Base-by-base conservation (phyloP, 2,888 invertebrate species). In the Nemotelus pantherinus region DNA sequence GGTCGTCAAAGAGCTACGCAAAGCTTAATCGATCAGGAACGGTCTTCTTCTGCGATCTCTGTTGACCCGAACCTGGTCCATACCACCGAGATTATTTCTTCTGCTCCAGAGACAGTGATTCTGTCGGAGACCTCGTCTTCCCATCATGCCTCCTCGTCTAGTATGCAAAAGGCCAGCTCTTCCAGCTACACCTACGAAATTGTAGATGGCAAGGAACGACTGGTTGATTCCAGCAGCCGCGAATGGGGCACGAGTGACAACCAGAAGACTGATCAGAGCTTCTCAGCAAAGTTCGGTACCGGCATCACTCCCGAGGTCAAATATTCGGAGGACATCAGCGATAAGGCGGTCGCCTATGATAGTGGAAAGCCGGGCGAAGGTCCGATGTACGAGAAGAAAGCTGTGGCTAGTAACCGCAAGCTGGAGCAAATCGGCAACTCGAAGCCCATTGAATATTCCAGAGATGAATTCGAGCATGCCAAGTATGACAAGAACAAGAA, bases 151-250 rank as follows among this genome's bases (percentile, higher is more conserved):
- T 43, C 64, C 4, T 79, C 77, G 25, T 79, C 77, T 6, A 75
- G 71, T 76, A 48, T 63, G 60, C 78, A 89, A 70, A 91, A 92
- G 84, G 91, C 90, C 50, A 89, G 91, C 55, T 90, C 91, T 2
- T 90, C 90, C 39, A 91, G 91, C 25, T 91, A 92, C 82, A 90
- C 90, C 48, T 89, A 92, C 67, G 92, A 92, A 86, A 89, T 91
- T 80, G 89, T 91, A 43, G 91, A 91, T 82, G 91, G 91, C 2
- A 91, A 91, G 83, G 91, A 91, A 85, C 87, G 90, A 57, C 88
- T 91, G 60, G 86, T 91, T 63, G 91, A 91, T 79, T 88, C 88
- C 81, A 89, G 90, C 75, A 89, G 89, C 70, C 89, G 90, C 81
- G 90, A 91, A 84, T 89, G 90, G 85, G 90, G 90, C 67, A 88